Conservation (phyloP, 2,888 invertebrate species). For the Apamea anceps region DNA sequence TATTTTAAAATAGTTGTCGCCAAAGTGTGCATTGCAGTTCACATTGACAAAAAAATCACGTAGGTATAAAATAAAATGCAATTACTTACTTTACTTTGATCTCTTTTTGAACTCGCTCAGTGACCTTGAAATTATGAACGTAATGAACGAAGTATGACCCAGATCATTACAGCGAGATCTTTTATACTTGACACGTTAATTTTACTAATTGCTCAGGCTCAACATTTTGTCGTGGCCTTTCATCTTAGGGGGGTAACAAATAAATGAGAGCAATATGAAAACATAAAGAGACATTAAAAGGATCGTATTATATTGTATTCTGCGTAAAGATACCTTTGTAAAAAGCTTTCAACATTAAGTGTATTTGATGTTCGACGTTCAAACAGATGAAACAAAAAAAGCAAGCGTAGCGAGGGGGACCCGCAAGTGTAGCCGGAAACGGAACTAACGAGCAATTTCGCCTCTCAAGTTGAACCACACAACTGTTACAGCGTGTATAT, state of each 20-base stretch:
- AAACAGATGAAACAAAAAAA: conserved; percentile 52
- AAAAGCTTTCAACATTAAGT: conserved; percentile 31
- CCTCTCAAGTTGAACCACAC: conserved; percentile 68
- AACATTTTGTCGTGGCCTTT: conserved; percentile 36
- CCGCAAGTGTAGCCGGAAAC: conserved; percentile 73
- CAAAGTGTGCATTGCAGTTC: conserved; percentile 6
- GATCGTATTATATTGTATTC: conserved; percentile 16
- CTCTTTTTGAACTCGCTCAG: background rate
- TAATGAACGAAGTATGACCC: conserved; percentile 19
- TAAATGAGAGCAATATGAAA: conserved; percentile 38
- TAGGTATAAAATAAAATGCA: background rate
- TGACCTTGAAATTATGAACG: conserved; percentile 1
- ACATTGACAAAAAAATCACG: background rate
- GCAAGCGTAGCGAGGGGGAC: conserved; percentile 51
- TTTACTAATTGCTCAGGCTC: conserved; percentile 39
- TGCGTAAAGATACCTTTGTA: conserved; percentile 21
- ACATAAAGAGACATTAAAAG: conserved; percentile 34
- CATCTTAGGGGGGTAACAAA: conserved; percentile 29
- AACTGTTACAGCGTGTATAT: conserved; percentile 58
- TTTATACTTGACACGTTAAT: conserved; percentile 31
- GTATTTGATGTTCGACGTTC: conserved; percentile 47
- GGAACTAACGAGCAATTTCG: conserved; percentile 81
- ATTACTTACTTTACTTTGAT: background rate
- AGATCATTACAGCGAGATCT: conserved; percentile 32
- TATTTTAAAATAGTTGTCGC: conserved; percentile 5